Percentiles rank a stretch among this genome's conserved stretches.
phyloP scores from a whole-genome alignment of 2,113 vertebrate genomes.

The Hydropotes inermis region DNA sequence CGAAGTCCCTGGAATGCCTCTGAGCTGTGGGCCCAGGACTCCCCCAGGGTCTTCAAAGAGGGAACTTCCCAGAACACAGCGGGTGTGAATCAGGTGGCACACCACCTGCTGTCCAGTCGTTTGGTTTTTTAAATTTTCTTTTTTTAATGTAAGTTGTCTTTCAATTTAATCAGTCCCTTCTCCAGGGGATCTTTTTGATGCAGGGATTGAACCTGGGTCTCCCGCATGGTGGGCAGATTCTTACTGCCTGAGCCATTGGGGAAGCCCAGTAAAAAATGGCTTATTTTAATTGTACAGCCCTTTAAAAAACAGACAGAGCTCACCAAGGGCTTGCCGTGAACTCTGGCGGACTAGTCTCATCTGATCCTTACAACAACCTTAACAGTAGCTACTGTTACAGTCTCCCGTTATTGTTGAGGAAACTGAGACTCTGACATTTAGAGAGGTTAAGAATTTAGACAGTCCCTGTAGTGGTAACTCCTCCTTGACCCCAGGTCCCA shows the following conservation, averaged over 20 bases:
- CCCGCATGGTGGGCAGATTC: not conserved
- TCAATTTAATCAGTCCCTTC: not conserved
- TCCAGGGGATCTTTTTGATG: not conserved
- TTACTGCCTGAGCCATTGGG: not conserved
- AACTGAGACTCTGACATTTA: not conserved
- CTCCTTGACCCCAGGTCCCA: not conserved
- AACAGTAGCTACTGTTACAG: fast-evolving
- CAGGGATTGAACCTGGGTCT: not conserved
- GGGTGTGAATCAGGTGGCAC: fast-evolving
- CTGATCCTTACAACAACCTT: not conserved
- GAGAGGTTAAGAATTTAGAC: not conserved
- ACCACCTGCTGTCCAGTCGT: fast-evolving
- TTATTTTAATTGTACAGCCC: not conserved
- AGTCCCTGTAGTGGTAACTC: not conserved
- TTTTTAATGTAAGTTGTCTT: not conserved
- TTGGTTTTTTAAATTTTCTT: not conserved
- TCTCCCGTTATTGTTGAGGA: not conserved
- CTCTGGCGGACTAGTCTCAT: not conserved
- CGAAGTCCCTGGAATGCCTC: no score
- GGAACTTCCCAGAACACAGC: not conserved
- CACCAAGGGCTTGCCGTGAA: fast-evolving
- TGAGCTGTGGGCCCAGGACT: not conserved
- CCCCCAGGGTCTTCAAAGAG: not conserved
- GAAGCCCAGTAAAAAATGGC: not conserved
- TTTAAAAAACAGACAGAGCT: not conserved